Conservation (phyloP, 1,140 invertebrate species). For the Aphidius gifuensis region DNA sequence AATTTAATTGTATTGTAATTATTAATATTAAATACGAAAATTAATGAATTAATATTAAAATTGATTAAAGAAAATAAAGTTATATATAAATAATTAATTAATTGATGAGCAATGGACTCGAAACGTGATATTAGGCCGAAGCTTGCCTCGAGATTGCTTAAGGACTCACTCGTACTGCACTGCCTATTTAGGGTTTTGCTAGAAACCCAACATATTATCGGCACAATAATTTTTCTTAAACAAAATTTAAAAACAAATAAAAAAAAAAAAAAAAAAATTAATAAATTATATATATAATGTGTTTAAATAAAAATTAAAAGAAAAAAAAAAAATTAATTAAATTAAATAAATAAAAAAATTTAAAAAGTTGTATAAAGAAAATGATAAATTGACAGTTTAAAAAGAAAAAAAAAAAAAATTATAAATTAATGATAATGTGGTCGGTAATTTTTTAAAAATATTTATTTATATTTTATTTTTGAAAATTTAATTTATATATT, state of each 20-base stretch:
- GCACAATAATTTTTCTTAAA: slow-evolving; percentile 58
- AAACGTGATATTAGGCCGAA: slow-evolving; percentile 58
- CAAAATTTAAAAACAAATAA: slow-evolving; percentile 41
- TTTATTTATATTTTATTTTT: no score
- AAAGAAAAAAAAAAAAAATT: background rate
- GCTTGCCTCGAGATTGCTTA: slow-evolving; percentile 58
- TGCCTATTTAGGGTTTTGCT: slow-evolving; percentile 57
- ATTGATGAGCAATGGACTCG: slow-evolving; percentile 54
- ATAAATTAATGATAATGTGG: background rate
- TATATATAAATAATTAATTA: slow-evolving; percentile 33
- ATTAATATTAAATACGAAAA: slow-evolving; percentile 16
- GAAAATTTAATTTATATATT: no score
- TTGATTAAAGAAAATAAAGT: slow-evolving; percentile 29
- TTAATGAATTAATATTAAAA: slow-evolving; percentile 16
- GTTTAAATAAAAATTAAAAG: slow-evolving; percentile 31
- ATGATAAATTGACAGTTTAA: no score
- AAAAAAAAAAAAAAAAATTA: slow-evolving; percentile 22
- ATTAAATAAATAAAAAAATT: no score
- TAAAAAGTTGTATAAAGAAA: no score
- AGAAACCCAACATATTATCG: slow-evolving; percentile 56
- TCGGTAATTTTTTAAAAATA: no score
- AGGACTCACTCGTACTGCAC: slow-evolving; percentile 56
- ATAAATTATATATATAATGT: slow-evolving; percentile 32
- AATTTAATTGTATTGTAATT: slow-evolving; percentile 39
- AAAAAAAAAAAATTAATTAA: slow-evolving; percentile 1